Conservation (phyloP, 2,888 invertebrate species). For the Erannis defoliaria region DNA sequence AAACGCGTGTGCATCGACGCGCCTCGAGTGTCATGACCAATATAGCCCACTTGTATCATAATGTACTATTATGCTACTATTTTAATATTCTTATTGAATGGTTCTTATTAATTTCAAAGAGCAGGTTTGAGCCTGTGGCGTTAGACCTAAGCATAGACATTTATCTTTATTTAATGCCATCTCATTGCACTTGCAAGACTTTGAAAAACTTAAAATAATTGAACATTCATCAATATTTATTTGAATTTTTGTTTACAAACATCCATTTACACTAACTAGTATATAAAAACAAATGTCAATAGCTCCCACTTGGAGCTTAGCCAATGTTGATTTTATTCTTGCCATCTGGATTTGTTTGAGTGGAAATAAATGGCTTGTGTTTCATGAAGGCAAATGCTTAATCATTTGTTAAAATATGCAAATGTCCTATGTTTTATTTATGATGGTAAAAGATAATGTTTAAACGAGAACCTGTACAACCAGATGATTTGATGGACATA, state of each 20-base stretch:
- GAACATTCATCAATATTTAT: neutral
- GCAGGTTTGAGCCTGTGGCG: neutral
- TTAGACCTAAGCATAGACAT: neutral
- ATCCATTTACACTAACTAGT: slow-evolving; percentile 7
- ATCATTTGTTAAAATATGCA: slow-evolving; percentile 2
- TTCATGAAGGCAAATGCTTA: neutral
- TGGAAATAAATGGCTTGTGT: slow-evolving; percentile 21
- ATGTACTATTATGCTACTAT: too few relatives aligned
- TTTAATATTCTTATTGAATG: too few relatives aligned
- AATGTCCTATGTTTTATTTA: neutral
- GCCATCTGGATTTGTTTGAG: slow-evolving; percentile 23
- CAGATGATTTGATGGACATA: too few relatives aligned
- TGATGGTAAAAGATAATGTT: neutral
- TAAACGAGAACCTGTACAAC: too few relatives aligned
- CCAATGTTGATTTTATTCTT: slow-evolving; percentile 19
- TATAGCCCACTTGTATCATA: too few relatives aligned
- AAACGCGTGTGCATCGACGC: too few relatives aligned
- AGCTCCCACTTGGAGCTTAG: slow-evolving; percentile 25
- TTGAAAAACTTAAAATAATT: neutral
- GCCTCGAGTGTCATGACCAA: too few relatives aligned
- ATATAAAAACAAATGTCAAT: slow-evolving; percentile 24
- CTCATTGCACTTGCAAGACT: neutral
- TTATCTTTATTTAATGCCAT: neutral
- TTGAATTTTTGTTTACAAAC: slow-evolving; percentile 13
- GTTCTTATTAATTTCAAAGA: too few relatives aligned